Evolutionary conservation across 2,797 vertebrate species (phyloP).

Genomic region (Leucoraja ocellata): DNA sequence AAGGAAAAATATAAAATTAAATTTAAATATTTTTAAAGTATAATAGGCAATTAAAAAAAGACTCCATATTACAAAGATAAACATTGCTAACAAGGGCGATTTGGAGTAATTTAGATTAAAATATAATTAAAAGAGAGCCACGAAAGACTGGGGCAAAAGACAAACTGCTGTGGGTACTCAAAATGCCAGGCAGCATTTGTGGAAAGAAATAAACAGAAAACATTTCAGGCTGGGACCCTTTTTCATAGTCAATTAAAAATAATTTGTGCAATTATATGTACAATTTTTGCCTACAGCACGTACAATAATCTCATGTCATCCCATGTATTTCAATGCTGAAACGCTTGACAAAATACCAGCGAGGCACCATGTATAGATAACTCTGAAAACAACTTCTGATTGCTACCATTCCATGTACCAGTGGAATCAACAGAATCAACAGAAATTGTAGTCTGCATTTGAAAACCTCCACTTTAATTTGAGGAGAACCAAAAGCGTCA

Average conservation of each 20-base stretch:
- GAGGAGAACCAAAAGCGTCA: neutral
- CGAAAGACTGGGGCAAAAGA: too few relatives aligned
- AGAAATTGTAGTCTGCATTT: neutral
- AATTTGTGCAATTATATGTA: neutral
- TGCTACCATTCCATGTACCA: neutral
- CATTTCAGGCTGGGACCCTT: too few relatives aligned
- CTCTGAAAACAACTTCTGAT: neutral
- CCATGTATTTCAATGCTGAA: neutral
- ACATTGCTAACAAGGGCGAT: neutral
- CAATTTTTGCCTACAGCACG: neutral
- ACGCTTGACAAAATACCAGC: neutral
- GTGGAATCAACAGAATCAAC: neutral
- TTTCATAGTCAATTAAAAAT: too few relatives aligned
- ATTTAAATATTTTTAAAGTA: neutral
- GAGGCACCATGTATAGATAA: neutral
- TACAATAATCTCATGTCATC: neutral
- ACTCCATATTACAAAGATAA: neutral
- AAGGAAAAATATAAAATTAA: neutral
- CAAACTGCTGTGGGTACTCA: too few relatives aligned
- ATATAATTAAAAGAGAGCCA: neutral
- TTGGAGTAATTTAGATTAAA: neutral
- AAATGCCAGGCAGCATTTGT: too few relatives aligned
- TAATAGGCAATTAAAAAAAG: neutral
- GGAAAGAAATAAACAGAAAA: too few relatives aligned
- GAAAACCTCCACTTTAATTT: neutral